Evolutionary conservation across 2,888 invertebrate species (phyloP), one percentile per base, ranked within the genome.

Genomic region (Drosophila borborema): DNA sequence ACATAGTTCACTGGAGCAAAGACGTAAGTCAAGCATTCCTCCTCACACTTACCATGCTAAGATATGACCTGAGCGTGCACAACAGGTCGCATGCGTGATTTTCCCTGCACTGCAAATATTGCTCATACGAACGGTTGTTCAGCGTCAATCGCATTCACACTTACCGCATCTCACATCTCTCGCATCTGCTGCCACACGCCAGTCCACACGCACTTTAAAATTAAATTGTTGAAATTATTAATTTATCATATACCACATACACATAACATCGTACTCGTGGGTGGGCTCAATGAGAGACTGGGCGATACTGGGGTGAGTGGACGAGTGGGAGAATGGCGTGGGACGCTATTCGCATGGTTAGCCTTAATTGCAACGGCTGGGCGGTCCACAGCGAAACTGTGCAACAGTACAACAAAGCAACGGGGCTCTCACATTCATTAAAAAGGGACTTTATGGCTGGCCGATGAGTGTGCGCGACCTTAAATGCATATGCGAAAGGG

Each of bases 1-100:
- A 97, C 93, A 96, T 97, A 89, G 94, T 98, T 66, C 96, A 96
- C 91, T 98, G 98, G 98, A 97, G 96, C 91, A 97, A 97, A 94
- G 97, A 97, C 92, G 97, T 97, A 94, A 96, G 96, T 94, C 3
- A 4, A 43, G 18, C n/a, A 40, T 16, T 40, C 40, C 2, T 6
- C 6, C 6, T 23, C 46, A 9, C 18, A 51, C 20, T 45, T 1
- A 0, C 2, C 18, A 40, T 36, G 14, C 48, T 28, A 6, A 34
- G 34, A 34, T 34, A 34, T 20, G 2, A 16, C 28, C 1, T 23
- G 1, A 16, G 10, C 46, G 2, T 23, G 46, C 3, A 2, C 6
- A 12, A 12, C 31, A 7, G 31, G 12, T 49, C 18, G 49, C 18
- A 18, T 34, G 31, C n/a, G 18, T 3, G 12, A 53, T 36, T 20